Conservation (phyloP, 1,140 invertebrate genomes). For the Choristoneura fumiferana region DNA sequence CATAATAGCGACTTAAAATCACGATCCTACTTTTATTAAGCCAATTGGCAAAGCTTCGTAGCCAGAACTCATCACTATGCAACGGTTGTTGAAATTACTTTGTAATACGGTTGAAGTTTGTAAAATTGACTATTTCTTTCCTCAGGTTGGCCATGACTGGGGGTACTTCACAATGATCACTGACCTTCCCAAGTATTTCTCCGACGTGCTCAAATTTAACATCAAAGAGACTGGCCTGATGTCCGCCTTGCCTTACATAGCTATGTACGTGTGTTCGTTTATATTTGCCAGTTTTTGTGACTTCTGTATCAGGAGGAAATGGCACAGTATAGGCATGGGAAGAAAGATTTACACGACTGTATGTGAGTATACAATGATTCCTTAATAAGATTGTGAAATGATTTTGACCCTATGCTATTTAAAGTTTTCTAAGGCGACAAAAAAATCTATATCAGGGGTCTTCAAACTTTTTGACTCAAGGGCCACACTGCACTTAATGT, state of each 20-base stretch:
- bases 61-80: background rate
- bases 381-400: too few species aligned
- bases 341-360: constrained; percentile 86
- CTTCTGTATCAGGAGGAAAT: constrained; percentile 79
- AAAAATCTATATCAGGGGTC: too few species aligned
- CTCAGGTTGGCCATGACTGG: constrained; percentile 90
- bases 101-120: too few species aligned
- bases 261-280: constrained; percentile 85
- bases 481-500: too few species aligned
- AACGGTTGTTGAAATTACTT: too few species aligned
- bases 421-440: too few species aligned
- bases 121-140: constrained; percentile 19
- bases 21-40: too few species aligned
- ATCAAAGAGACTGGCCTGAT: constrained; percentile 86
- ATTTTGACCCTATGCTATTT: too few species aligned
- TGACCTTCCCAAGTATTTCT: constrained; percentile 95
- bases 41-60: too few species aligned
- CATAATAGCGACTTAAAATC: too few species aligned
- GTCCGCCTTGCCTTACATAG: constrained; percentile 85
- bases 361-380: constrained; percentile 69
- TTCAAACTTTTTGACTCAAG: too few species aligned
- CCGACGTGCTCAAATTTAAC: constrained; percentile 89
- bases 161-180: constrained; percentile 96
- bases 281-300: constrained; percentile 83
- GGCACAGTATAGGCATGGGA: constrained; percentile 81